Base-by-base conservation (phyloP, 1,140 invertebrate genomes). In the Bombus pascuorum region DNA sequence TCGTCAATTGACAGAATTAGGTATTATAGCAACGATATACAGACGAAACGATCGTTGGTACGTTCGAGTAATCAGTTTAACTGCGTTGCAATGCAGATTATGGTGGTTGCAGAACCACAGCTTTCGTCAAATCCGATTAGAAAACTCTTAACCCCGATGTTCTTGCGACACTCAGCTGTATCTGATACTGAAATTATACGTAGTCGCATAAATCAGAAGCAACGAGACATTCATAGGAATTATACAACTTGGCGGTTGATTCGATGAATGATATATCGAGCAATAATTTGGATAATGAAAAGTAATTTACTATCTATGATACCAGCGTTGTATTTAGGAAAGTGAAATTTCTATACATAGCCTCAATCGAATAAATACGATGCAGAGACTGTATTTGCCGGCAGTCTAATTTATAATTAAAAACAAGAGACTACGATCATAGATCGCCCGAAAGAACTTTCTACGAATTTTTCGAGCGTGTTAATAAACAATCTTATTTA, bases 51-150 rank as follows among this genome's bases (percentile, higher is more conserved):
- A 76, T 66, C 85, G 12, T 25, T 25, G 1, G 53, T 83, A 44
- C 25, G 70, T 90, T 83, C 68, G 78, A 83, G 76, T 89, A 90
- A 92, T 91, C 83, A 79, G 79, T 91, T 91, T 90, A 92, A 91
- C 80, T 81, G 80, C 66, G 66, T 78, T 81, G 66, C 81, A 76
- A 89, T 90, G 85, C 86, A 86, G 86, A 91, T 91, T 91, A 90
- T 86, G 71, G 78, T 85, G 78, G 86, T 42, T 68, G 77, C 47
- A 74, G 66, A 70, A 81, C 42, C 82, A 75, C 83, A 66, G 73
- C 81, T 88, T 73, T 89, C 86, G 81, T 81, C 39, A 87, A 91
- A 91, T 91, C 78, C 82, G 68, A 92, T 90, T 90, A 89, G 90
- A 87, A 86, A 89, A 86, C 85, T 90, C 73, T 91, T 87, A 86